Conservation (phyloP, 2,888 invertebrate genomes). For the Bembecia ichneumoniformis region DNA sequence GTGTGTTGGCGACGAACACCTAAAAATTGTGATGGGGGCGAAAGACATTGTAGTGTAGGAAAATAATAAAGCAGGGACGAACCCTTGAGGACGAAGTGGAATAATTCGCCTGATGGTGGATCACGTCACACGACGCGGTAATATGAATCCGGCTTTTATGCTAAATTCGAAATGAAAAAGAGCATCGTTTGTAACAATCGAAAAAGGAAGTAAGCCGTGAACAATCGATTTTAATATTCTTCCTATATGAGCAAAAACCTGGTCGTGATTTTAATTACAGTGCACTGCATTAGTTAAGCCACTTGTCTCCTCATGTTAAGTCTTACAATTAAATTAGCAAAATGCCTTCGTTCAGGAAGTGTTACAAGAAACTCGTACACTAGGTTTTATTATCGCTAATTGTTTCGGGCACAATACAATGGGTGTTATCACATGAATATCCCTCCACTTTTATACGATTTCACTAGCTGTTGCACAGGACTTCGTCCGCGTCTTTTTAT, state of each 20-base stretch:
- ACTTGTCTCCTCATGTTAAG: background rate
- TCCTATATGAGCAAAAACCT: slow-evolving; percentile 9
- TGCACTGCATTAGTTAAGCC: background rate
- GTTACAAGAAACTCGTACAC: background rate
- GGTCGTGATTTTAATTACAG: slow-evolving; percentile 4
- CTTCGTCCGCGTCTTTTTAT: too few relatives aligned
- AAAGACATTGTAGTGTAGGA: too few relatives aligned
- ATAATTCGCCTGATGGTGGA: too few relatives aligned
- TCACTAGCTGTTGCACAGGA: too few relatives aligned
- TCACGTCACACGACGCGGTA: too few relatives aligned
- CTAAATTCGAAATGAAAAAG: background rate
- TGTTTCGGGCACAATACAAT: background rate
- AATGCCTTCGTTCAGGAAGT: background rate
- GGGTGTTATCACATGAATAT: background rate
- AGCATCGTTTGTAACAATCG: background rate
- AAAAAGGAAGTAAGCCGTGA: slow-evolving; percentile 2
- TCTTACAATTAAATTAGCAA: background rate
- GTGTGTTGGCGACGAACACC: too few relatives aligned
- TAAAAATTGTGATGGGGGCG: too few relatives aligned
- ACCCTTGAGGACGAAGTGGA: too few relatives aligned
- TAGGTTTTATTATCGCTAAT: background rate
- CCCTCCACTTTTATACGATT: too few relatives aligned
- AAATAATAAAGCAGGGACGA: too few relatives aligned
- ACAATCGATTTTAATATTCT: slow-evolving; percentile 8
- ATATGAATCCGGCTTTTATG: background rate